Conservation (phyloP, 2,888 invertebrate species). For the Baronia brevicornis region DNA sequence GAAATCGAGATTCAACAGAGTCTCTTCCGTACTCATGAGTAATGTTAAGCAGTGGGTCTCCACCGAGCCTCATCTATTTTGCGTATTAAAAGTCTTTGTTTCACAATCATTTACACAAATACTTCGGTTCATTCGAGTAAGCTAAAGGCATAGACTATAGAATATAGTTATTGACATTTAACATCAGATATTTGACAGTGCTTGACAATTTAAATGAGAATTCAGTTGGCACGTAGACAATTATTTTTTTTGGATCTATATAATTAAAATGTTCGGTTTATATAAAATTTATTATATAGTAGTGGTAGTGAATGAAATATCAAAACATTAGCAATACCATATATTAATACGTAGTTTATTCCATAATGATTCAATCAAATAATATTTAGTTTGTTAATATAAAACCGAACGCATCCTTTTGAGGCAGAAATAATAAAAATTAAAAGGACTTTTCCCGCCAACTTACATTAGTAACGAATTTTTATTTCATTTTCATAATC, state of each 20-base stretch:
- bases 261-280: too few species aligned
- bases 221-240: slow-evolving; percentile 22
- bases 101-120: slow-evolving; percentile 72
- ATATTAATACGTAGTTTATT: too few species aligned
- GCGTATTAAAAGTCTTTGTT: slow-evolving; percentile 66
- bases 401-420: too few species aligned
- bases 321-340: too few species aligned
- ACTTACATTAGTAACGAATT: too few species aligned
- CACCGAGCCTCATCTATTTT: slow-evolving; percentile 72
- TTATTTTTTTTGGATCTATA: neutral
- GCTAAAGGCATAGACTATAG: slow-evolving; percentile 44
- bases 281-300: too few species aligned
- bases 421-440: too few species aligned
- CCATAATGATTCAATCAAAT: too few species aligned
- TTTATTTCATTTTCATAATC: too few species aligned
- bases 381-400: too few species aligned
- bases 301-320: too few species aligned
- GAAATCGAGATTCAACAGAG: slow-evolving; percentile 78
- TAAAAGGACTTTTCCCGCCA: too few species aligned
- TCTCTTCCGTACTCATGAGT: slow-evolving; percentile 78
- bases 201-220: slow-evolving; percentile 23
- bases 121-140: slow-evolving; percentile 52
- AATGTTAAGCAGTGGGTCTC: slow-evolving; percentile 58
- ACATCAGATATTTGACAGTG: slow-evolving; percentile 28
- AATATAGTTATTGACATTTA: slow-evolving; percentile 30